Conservation (phyloP, 2,888 invertebrate genomes). For the Gymnocheta viridis region DNA sequence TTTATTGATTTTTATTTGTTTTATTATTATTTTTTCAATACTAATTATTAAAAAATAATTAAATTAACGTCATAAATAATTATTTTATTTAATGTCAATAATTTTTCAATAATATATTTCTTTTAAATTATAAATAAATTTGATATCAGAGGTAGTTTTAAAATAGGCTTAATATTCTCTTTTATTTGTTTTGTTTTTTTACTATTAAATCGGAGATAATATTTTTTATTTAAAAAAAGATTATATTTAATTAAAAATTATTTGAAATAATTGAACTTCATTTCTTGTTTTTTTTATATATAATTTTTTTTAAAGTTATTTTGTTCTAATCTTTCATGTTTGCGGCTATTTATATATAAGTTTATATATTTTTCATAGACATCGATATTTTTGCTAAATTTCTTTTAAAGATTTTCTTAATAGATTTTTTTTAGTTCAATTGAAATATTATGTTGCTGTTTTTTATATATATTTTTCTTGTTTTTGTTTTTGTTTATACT, state of each 20-base stretch:
- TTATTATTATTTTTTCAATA: conserved; percentile 35
- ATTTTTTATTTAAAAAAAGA: conserved; percentile 30
- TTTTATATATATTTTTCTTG: background rate
- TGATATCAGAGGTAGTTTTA: conserved; percentile 70
- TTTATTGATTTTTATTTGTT: conserved; percentile 10
- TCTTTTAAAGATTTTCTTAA: conserved; percentile 11
- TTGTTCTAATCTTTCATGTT: conserved; percentile 6
- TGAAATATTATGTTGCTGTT: conserved; percentile 37
- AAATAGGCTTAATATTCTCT: conserved; percentile 67
- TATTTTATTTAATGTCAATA: conserved; percentile 35
- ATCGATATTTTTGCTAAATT: conserved; percentile 74
- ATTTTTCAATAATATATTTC: conserved; percentile 48
- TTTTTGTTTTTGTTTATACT: conserved; percentile 20
- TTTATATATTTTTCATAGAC: conserved; percentile 71
- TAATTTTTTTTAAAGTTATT: conserved; percentile 35
- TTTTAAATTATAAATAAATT: conserved; percentile 57
- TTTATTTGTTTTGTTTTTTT: conserved; percentile 43
- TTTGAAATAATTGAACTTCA: conserved; percentile 39
- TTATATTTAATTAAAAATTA: conserved; percentile 29
- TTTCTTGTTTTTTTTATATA: background rate
- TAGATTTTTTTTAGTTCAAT: conserved; percentile 17
- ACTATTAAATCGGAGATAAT: conserved; percentile 66
- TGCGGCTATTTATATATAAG: conserved; percentile 1
- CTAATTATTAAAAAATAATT: conserved; percentile 36
- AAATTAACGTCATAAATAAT: conserved; percentile 37